phyloP scores from a whole-genome alignment of 2,113 vertebrate species.

The Paramisgurnus dabryanus region DNA sequence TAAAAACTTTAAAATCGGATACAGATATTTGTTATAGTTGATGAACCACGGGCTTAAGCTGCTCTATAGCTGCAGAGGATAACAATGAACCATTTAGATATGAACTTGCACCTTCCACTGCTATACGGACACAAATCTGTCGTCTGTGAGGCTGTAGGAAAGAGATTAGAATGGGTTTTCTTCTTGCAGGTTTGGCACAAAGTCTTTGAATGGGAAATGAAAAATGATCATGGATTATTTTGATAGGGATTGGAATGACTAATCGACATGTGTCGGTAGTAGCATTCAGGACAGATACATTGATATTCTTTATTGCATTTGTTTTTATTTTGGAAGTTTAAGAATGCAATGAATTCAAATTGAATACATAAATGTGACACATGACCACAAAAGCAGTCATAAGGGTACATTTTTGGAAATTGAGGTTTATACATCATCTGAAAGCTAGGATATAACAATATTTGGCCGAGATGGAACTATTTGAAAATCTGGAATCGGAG shows the following conservation, averaged over 20 bases:
- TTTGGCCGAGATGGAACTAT: too few relatives aligned
- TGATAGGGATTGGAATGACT: neutral
- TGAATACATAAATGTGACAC: neutral
- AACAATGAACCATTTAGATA: slow-evolving; percentile 32
- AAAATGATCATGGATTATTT: slow-evolving; percentile 24
- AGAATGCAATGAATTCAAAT: neutral
- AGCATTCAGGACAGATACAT: neutral
- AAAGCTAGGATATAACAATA: too few relatives aligned
- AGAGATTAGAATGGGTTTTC: slow-evolving; percentile 47
- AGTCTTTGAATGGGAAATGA: slow-evolving; percentile 6
- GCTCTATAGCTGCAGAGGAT: slow-evolving; percentile 22
- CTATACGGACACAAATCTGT: slow-evolving; percentile 34
- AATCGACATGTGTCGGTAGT: slow-evolving; percentile 9
- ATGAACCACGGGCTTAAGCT: slow-evolving; percentile 3
- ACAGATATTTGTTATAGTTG: slow-evolving; percentile 13
- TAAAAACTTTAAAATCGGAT: neutral
- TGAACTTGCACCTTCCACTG: slow-evolving; percentile 32
- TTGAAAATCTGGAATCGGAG: too few relatives aligned
- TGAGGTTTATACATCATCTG: too few relatives aligned
- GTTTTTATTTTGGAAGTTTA: neutral
- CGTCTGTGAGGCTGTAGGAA: slow-evolving; percentile 42
- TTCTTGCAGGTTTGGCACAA: slow-evolving; percentile 39
- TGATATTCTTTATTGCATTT: too few relatives aligned
- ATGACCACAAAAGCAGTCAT: too few relatives aligned
- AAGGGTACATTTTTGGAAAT: too few relatives aligned